Conservation (phyloP, 1,140 invertebrate genomes). For the Heterodera schachtii region DNA sequence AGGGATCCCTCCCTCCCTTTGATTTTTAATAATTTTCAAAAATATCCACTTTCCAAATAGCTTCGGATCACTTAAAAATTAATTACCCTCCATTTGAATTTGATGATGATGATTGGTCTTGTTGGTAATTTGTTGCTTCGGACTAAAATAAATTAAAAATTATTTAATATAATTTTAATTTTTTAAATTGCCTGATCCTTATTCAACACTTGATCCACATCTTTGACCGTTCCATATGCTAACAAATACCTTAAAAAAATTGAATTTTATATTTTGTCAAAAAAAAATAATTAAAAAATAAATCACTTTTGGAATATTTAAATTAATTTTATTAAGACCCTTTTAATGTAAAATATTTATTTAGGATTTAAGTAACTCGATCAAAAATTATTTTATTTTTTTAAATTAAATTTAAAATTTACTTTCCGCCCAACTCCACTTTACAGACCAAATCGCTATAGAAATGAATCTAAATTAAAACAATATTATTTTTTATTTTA, state of each 20-base stretch:
- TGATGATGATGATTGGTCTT: neutral
- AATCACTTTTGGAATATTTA: no score
- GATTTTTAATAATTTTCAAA: no score
- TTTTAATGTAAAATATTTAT: no score
- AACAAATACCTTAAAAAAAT: conserved; percentile 52
- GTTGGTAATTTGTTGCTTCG: neutral
- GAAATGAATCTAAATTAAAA: conserved; percentile 59
- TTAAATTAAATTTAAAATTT: conserved; percentile 15
- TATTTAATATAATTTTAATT: neutral
- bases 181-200: neutral
- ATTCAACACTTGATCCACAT: conserved; percentile 37
- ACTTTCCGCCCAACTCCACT: conserved; percentile 61
- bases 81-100: neutral
- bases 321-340: no score
- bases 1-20: no score
- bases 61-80: no score
- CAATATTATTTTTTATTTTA: neutral
- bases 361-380: no score
- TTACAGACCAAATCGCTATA: conserved; percentile 59
- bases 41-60: no score
- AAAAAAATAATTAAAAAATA: neutral
- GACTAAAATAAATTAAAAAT: neutral
- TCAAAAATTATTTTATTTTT: no score
- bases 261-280: neutral
- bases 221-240: conserved; percentile 54